phyloP scores from a whole-genome alignment of 2,797 vertebrate species.

The Nyctibius grandis region DNA sequence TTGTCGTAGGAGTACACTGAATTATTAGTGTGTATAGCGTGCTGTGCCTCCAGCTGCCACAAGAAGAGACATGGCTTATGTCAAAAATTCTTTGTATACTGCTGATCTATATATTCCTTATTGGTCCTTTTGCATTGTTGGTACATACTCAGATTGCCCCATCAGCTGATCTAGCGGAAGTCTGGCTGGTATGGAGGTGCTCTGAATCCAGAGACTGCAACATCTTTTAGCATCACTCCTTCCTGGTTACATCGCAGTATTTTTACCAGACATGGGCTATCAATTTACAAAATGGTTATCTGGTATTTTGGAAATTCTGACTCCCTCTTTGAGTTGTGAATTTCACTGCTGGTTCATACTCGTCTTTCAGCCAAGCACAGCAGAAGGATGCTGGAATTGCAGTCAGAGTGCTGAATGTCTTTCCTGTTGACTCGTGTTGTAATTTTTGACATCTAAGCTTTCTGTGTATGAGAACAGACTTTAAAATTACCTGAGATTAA shows the following conservation, averaged over 20 bases:
- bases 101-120: fast-evolving
- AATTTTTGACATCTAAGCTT: background rate
- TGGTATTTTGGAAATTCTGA: background rate
- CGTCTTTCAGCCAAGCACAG: background rate
- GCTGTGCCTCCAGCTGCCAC: background rate
- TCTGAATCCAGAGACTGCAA: background rate
- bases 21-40: background rate
- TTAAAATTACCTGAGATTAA: background rate
- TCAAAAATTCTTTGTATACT: background rate
- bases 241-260: background rate
- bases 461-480: background rate
- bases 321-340: background rate
- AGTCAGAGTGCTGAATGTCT: background rate
- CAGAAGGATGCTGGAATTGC: background rate
- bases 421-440: background rate
- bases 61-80: background rate
- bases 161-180: background rate
- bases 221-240: background rate
- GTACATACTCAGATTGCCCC: no score
- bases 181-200: background rate
- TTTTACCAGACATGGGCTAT: background rate
- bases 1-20: background rate
- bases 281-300: background rate
- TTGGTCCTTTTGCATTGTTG: background rate
- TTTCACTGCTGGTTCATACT: background rate